phyloP scores from a whole-genome alignment of 2,113 vertebrate genomes.

The Recurvirostra avosetta region DNA sequence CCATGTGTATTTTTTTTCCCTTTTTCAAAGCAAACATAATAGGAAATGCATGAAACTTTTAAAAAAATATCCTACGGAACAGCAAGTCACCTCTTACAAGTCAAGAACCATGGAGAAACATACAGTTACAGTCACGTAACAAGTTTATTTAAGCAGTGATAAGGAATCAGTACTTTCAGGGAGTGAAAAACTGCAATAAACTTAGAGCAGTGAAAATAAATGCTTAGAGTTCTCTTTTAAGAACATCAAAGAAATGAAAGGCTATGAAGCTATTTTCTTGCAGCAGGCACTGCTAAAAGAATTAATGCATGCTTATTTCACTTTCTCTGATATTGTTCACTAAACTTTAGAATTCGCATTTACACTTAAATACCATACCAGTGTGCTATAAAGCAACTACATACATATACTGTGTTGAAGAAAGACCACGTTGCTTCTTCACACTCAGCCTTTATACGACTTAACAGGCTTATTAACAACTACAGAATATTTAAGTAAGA shows the following conservation, averaged over 20 bases:
- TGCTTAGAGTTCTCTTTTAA: background rate
- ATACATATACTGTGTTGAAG: background rate
- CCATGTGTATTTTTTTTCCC: too few relatives aligned
- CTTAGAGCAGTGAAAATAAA: background rate
- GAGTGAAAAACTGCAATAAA: background rate
- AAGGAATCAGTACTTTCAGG: background rate
- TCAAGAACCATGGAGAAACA: too few relatives aligned
- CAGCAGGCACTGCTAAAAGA: background rate
- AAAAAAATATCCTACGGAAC: too few relatives aligned
- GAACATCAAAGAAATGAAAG: background rate
- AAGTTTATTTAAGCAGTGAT: background rate
- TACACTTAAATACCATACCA: background rate
- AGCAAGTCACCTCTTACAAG: too few relatives aligned
- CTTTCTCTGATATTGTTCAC: background rate
- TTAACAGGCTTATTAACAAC: background rate
- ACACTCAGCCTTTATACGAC: background rate
- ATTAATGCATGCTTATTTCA: background rate
- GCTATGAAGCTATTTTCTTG: background rate
- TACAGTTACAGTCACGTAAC: background rate
- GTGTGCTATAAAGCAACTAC: background rate
- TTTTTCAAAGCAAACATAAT: too few relatives aligned
- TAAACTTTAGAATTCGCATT: background rate
- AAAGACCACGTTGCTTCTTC: background rate
- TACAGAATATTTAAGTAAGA: background rate
- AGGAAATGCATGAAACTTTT: too few relatives aligned